Base-by-base conservation (phyloP, 2,888 invertebrate species). In the Nomada hirtipes region DNA sequence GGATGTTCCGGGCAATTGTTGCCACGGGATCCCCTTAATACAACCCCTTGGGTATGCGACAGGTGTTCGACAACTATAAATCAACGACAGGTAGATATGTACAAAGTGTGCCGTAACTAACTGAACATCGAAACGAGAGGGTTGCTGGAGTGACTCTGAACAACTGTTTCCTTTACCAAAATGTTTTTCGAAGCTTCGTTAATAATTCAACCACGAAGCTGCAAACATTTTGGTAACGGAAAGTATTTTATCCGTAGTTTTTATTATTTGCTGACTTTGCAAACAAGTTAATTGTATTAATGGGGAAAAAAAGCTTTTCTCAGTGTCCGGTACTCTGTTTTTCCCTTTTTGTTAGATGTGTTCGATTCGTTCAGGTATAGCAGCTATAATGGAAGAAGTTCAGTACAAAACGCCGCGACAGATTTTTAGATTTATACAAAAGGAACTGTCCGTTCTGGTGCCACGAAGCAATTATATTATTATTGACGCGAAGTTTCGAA, bases 391-490 rank as follows among this genome's bases (percentile, higher is more conserved):
- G 80, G 94, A 94, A 60, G 94, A 94, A 63, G 91, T 95, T 74
- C 92, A 95, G 76, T 94, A 94, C 79, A 94, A 95, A 82, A 94
- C 94, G 82, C 94, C 96, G 1, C 91, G 93, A n/a, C 94, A 95
- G 75, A 94, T 96, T 86, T 94, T 95, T 84, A 94, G 94, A 55
- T 96, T 96, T 90, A 93, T 96, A 67, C 89, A 94, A 18, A 93
- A 94, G 76, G 95, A 96, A 88, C 92, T 96, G 36, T 89, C 91
- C 7, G 94, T 94, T 85, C 94, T 95, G 84, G 94, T 96, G 72
- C 96, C 96, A 11, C 93, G 93, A 64, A 95, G 94, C 26, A 96
- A 96, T 92, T 95, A 96, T 92, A 95, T 96, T 63, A 94, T 95
- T 68, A 92, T 96, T 44, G 96, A 96, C 89, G 93, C 96, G 70